Base-by-base conservation (phyloP, 2,113 vertebrate genomes). In the Mus musculus region DNA sequence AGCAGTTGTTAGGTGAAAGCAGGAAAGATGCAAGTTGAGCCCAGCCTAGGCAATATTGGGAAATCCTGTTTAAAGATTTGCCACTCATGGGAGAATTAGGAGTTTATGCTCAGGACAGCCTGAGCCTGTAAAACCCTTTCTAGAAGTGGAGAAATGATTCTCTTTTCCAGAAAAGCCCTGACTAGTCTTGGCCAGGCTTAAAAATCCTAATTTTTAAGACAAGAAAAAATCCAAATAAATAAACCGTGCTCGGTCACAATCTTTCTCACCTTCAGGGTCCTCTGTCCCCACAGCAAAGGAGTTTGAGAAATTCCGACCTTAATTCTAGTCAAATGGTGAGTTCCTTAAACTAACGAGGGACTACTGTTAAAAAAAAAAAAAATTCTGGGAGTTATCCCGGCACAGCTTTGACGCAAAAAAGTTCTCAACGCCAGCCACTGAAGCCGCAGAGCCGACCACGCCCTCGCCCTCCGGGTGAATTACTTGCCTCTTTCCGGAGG, bases 141-240 rank as follows among this genome's bases (percentile, higher is more conserved):
- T 33, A 46, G 61, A 67, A 33, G 13, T 12, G 2, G 7, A n/a
- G 56, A 61, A 82, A 39, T 59, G 2, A 5, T 61, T 82, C 56
- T n/a, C 39, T 82, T 39, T 59, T 13, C 73, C 12, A 63, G n/a
- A 84, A 72, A 39, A 73, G 28, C 16, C n/a, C 65, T 30, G 11
- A 54, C 11, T 54, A 1, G 8, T 54, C 11, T 54, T 42, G 42
- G 42, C 49, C 49, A 5, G 49, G 49, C 49, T 63, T 63, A 63
- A n/a, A 72, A 73, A 73, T 20, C 71, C 71, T 39, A 39, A 61
- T 56, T 95, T 90, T 89, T 56, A 95, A 82, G 26, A 75, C 36
- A 95, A 92, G 78, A 28, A 63, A 65, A 92, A 86, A 28, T 94
- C 78, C 19, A 81, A 94, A 88, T 75, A 88, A 84, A 88, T 84